Conservation (phyloP, 2,113 vertebrate genomes). For the Echinops telfairi region DNA sequence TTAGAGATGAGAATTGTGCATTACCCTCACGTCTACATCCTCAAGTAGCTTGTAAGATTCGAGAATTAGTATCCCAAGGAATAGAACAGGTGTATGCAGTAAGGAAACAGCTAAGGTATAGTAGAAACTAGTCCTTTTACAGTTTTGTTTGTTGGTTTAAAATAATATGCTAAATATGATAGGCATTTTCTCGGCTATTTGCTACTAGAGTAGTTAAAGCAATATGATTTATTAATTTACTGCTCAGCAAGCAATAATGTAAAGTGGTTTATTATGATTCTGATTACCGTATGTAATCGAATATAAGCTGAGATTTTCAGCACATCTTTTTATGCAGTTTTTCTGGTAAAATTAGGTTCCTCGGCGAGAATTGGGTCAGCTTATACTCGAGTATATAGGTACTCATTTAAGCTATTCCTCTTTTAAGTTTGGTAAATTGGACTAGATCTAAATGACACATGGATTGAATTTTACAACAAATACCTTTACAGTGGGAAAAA, state of each 20-base stretch:
- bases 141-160: constrained; percentile 55
- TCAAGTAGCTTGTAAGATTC: constrained; percentile 91
- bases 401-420: constrained; percentile 37
- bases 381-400: too few species aligned
- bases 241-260: constrained; percentile 12
- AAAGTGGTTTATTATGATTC: constrained; percentile 9
- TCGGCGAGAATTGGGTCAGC: too few species aligned
- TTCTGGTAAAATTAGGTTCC: too few species aligned
- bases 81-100: constrained; percentile 91
- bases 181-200: constrained; percentile 34
- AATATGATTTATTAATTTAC: constrained; percentile 46
- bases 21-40: constrained; percentile 92
- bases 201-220: not conserved
- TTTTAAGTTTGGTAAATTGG: constrained; percentile 42
- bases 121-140: constrained; percentile 26
- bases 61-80: constrained; percentile 91
- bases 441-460: constrained; percentile 56
- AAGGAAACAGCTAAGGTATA: constrained; percentile 93
- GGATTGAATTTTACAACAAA: constrained; percentile 47
- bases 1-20: constrained; percentile 86
- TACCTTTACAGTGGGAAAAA: not conserved
- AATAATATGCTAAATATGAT: not conserved
- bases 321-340: too few species aligned
- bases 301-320: too few species aligned
- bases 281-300: not conserved